Conservation (phyloP, 2,888 invertebrate genomes). For the Diaprepes abbreviatus region DNA sequence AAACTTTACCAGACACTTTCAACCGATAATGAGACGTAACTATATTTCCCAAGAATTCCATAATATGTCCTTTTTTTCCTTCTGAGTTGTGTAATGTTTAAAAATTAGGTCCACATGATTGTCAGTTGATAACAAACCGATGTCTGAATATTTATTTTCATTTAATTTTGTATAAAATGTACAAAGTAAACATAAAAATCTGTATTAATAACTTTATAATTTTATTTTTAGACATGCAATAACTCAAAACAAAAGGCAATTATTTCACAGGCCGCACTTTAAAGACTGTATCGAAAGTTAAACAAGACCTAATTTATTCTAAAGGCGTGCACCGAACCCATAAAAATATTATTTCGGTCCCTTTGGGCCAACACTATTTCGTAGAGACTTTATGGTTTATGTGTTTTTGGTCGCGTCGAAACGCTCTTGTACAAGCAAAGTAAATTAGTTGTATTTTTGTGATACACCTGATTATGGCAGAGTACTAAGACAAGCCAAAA, state of each 20-base stretch:
- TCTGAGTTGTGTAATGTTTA: too few relatives aligned
- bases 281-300: constrained; percentile 5
- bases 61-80: too few relatives aligned
- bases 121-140: too few relatives aligned
- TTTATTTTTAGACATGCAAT: neutral
- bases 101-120: too few relatives aligned
- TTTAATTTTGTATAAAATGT: too few relatives aligned
- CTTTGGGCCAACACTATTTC: constrained; percentile 15
- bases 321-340: constrained; percentile 15
- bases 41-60: too few relatives aligned
- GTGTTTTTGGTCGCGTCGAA: constrained; percentile 8
- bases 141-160: too few relatives aligned
- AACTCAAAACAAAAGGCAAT: constrained; percentile 14
- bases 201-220: neutral
- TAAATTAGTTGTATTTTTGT: neutral
- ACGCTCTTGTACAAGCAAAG: neutral
- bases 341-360: constrained; percentile 20
- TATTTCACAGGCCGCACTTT: constrained; percentile 5
- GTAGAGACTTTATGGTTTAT: constrained; percentile 14
- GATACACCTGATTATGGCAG: too few relatives aligned
- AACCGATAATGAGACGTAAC: too few relatives aligned
- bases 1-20: too few relatives aligned
- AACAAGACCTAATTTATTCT: constrained; percentile 21
- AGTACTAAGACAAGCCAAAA: too few relatives aligned
- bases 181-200: too few relatives aligned